phyloP scores from a whole-genome alignment of 1,140 invertebrate genomes.

The Trinorchestia longiramus region DNA sequence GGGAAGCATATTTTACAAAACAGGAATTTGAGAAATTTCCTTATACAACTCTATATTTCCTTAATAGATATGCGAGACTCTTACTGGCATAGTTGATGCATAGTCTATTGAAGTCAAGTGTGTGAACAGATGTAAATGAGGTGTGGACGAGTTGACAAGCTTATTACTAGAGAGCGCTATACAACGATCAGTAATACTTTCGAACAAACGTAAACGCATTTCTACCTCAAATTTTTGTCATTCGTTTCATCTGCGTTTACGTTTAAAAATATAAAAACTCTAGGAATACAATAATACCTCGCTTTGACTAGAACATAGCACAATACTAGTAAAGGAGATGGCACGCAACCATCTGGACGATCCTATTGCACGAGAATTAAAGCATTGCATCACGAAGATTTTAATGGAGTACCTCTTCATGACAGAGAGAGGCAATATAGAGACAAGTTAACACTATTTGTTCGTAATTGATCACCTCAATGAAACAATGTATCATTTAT shows the following conservation, averaged over 20 bases:
- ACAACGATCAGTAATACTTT: conserved; percentile 19
- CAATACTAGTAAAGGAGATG: not conserved
- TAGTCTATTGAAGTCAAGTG: not conserved
- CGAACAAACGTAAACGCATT: not conserved
- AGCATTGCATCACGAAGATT: not conserved
- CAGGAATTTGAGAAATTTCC: not conserved
- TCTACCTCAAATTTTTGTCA: not conserved
- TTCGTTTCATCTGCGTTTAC: not conserved
- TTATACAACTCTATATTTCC: not conserved
- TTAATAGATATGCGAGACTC: conserved; percentile 10
- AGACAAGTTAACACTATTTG: not conserved
- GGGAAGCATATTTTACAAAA: not conserved
- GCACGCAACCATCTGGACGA: not conserved
- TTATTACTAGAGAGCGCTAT: not conserved
- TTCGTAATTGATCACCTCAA: not conserved
- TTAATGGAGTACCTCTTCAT: not conserved
- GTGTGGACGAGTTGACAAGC: not conserved
- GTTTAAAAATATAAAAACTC: not conserved
- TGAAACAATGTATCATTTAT: not conserved
- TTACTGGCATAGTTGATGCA: conserved; percentile 35
- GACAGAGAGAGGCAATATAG: not conserved
- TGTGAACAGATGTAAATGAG: not conserved
- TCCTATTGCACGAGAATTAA: not conserved
- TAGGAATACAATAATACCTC: conserved; percentile 18
- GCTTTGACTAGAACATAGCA: conserved; percentile 47